Evolutionary conservation across 2,888 invertebrate genomes (phyloP).

Genomic region (Lasioglossum calceatum): DNA sequence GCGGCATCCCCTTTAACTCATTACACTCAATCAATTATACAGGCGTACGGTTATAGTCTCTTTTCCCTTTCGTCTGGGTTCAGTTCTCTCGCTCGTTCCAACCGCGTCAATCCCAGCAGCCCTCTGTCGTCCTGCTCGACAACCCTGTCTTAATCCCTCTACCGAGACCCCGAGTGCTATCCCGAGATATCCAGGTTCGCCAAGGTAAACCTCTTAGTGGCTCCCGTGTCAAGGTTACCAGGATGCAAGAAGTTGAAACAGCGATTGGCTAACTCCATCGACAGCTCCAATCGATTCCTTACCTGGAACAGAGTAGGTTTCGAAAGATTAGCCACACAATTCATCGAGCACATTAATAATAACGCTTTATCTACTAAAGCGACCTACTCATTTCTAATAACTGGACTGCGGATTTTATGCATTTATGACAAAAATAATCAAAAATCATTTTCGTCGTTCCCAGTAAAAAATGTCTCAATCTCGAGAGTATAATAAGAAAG

Average conservation of each 20-base stretch:
- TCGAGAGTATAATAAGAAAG: no score
- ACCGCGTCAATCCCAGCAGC: constrained; percentile 47
- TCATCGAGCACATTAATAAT: background rate
- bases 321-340: background rate
- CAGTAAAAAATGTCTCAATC: no score
- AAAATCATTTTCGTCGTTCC: no score
- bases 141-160: constrained; percentile 66
- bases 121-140: constrained; percentile 59
- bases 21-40: constrained; percentile 82
- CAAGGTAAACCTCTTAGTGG: constrained; percentile 71
- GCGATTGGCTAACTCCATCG: constrained; percentile 25
- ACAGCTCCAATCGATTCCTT: constrained; percentile 34
- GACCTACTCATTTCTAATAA: background rate
- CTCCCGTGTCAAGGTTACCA: constrained; percentile 64
- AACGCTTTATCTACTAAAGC: no score
- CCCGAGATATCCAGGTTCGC: constrained; percentile 68
- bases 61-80: constrained; percentile 63
- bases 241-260: constrained; percentile 2
- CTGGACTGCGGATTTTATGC: background rate
- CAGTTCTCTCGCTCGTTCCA: constrained; percentile 23
- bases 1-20: constrained; percentile 81
- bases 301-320: constrained; percentile 66
- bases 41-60: constrained; percentile 67
- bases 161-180: constrained; percentile 65
- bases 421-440: background rate